Percentiles rank a stretch among this genome's conserved stretches.
Evolutionary conservation across 1,140 invertebrate genomes (phyloP).

Genomic region (Diprion similis): DNA sequence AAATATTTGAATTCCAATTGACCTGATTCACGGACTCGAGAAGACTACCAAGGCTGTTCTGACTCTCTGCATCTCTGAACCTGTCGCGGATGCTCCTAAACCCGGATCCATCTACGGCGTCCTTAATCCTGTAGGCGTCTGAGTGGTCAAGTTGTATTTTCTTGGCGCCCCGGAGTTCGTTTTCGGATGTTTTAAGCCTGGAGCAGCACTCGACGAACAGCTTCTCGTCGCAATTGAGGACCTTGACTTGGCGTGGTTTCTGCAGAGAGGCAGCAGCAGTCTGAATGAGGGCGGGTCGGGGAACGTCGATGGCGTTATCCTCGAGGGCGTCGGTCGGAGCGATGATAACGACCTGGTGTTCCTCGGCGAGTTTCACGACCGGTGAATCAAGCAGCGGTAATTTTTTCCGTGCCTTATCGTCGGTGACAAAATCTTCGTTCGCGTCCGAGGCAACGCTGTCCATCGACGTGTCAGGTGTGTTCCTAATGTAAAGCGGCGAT

Average conservation of each 20-base stretch:
- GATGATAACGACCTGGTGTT: constrained; percentile 49
- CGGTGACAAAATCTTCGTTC: constrained; percentile 26
- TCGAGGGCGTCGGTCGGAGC: constrained; percentile 55
- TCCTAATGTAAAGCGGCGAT: constrained; percentile 51
- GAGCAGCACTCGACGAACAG: constrained; percentile 59
- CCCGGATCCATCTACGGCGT: constrained; percentile 39
- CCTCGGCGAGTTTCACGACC: constrained; percentile 33
- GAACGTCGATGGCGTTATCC: constrained; percentile 54
- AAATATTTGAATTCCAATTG: constrained; percentile 22
- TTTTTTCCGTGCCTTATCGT: constrained; percentile 36
- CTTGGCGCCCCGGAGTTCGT: constrained; percentile 55
- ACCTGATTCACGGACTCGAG: constrained; percentile 60
- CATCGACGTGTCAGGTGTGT: constrained; percentile 45
- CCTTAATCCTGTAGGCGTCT: constrained; percentile 45
- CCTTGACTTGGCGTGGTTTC: constrained; percentile 51
- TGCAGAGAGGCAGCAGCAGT: constrained; percentile 34
- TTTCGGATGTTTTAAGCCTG: constrained; percentile 57
- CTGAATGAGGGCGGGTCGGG: constrained; percentile 38
- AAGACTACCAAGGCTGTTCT: constrained; percentile 55
- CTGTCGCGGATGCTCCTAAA: constrained; percentile 43
- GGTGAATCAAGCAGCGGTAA: constrained; percentile 25
- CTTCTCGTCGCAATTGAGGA: constrained; percentile 57
- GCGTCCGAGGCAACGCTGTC: constrained; percentile 28
- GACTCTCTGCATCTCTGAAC: constrained; percentile 56
- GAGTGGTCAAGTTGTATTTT: constrained; percentile 58